These are phyloP conservation scores for Steinernema khuongi DNA, from an alignment of 1,140 invertebrate genomes.

Conservation along the genomic window DNA sequence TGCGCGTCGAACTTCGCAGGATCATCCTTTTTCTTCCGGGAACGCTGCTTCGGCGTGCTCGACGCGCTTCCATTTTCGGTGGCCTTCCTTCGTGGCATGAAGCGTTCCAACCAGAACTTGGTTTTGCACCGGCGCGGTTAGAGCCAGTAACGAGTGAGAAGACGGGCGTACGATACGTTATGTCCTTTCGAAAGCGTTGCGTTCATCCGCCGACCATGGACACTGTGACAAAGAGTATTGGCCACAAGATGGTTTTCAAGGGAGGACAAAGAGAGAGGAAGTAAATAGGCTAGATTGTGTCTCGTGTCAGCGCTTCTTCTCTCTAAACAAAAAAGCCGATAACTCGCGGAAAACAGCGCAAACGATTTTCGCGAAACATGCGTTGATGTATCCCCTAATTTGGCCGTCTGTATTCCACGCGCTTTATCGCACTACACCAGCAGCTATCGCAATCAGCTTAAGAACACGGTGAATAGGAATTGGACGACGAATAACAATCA, in stretches of 20 bases:
- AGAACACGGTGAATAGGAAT: background rate
- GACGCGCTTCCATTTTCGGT: constrained; percentile 16
- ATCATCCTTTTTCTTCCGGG: background rate
- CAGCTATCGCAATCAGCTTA: no score
- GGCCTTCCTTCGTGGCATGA: background rate
- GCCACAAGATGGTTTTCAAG: background rate
- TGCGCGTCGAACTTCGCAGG: background rate
- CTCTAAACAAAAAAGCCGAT: background rate
- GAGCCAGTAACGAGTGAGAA: no score
- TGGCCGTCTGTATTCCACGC: no score
- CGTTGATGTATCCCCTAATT: no score
- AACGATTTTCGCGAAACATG: no score
- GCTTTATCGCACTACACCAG: no score
- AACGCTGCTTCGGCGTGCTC: constrained; percentile 3
- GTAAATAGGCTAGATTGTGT: no score
- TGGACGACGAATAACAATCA: background rate
- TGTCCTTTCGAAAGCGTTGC: background rate
- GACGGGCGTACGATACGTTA: no score
- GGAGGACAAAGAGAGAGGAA: no score
- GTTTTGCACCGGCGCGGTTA: background rate
- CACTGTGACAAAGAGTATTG: background rate
- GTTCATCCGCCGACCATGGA: constrained; percentile 1
- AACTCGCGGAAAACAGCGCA: no score
- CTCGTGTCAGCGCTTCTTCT: background rate
- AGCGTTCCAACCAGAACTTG: background rate